Evolutionary conservation across 2,113 vertebrate genomes (phyloP).

Genomic region (Oceanites oceanicus): DNA sequence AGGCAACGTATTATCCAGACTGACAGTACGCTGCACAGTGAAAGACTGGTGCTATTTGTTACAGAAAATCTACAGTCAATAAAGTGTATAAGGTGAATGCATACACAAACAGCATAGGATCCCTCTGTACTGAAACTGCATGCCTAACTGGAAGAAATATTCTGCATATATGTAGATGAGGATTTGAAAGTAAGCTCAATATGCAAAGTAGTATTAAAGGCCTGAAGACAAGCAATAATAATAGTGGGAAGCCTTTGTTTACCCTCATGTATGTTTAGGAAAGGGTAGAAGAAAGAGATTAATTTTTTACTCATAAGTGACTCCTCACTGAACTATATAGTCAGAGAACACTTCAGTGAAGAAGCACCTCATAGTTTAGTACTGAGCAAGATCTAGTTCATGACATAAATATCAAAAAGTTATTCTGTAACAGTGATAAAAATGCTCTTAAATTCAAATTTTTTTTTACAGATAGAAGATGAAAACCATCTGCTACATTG

Average conservation of each 20-base stretch:
- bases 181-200: neutral
- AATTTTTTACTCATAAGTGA: neutral
- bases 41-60: neutral
- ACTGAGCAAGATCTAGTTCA: neutral
- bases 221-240: neutral
- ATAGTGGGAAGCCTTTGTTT: neutral
- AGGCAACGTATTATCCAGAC: neutral
- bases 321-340: neutral
- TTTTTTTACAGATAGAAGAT: neutral
- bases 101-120: neutral
- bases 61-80: neutral
- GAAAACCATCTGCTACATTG: neutral
- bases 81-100: neutral
- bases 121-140: neutral
- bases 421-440: neutral
- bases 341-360: neutral
- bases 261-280: neutral
- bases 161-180: neutral
- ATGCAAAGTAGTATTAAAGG: neutral
- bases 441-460: neutral
- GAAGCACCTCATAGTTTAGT: neutral
- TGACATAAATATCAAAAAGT: neutral
- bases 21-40: neutral
- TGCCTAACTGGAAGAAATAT: neutral
- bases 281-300: neutral